These are phyloP conservation scores for Grallaria varia DNA, from an alignment of 2,113 vertebrate species.

Conservation along the genomic window DNA sequence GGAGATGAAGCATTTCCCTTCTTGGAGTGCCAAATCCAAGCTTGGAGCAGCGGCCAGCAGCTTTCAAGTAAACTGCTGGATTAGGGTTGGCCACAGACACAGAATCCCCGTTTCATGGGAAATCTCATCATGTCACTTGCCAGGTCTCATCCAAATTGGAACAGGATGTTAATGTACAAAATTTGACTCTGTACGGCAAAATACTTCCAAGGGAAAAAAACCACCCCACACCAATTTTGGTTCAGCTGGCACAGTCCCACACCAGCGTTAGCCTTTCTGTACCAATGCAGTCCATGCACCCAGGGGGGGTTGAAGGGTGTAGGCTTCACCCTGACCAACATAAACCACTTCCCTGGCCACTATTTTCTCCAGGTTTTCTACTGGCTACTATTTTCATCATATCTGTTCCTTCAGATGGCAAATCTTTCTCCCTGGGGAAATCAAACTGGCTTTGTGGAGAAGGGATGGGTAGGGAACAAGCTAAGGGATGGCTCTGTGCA, in stretches of 20 bases:
- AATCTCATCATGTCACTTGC: background rate
- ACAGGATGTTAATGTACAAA: background rate
- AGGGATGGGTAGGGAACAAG: background rate
- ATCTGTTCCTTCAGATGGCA: background rate
- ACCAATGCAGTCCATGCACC: rapidly evolving
- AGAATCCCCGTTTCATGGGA: background rate
- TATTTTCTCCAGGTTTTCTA: background rate
- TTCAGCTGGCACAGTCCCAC: background rate
- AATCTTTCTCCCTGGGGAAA: background rate
- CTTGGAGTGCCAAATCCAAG: background rate
- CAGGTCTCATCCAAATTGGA: background rate
- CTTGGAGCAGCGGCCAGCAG: background rate
- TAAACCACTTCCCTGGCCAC: background rate
- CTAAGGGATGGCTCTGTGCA: background rate
- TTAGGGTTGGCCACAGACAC: background rate
- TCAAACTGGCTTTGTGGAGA: background rate
- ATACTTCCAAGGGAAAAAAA: background rate
- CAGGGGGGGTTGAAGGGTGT: background rate
- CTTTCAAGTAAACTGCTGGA: background rate
- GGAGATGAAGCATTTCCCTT: background rate
- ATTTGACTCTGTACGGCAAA: background rate
- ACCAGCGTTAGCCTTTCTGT: background rate
- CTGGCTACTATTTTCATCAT: background rate
- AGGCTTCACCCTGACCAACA: background rate
- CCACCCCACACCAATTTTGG: background rate